Percentiles rank a stretch among this genome's conserved stretches.
phyloP scores from a whole-genome alignment of 1,140 invertebrate species.

The Bombus ignitus region DNA sequence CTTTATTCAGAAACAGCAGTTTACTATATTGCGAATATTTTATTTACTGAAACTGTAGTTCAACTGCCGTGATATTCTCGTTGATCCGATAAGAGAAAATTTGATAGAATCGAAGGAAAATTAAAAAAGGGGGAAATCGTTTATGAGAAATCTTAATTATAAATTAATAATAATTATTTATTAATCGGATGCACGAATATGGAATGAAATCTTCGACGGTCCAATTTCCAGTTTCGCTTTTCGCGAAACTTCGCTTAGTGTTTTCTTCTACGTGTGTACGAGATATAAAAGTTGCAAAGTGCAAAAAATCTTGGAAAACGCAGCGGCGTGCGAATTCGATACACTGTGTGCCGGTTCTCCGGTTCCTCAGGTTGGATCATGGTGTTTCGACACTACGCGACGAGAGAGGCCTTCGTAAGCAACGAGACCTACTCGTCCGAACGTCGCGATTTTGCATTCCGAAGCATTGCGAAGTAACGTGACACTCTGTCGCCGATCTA shows the following conservation, averaged over 20 bases:
- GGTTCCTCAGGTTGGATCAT: background rate
- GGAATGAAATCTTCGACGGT: too few species aligned
- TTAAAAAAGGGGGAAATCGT: too few species aligned
- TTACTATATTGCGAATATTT: background rate
- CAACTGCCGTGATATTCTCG: too few species aligned
- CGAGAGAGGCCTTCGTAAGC: constrained; percentile 34
- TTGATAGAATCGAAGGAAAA: too few species aligned
- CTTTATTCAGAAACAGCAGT: background rate
- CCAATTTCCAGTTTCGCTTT: too few species aligned
- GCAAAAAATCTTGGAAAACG: background rate
- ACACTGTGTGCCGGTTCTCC: constrained; percentile 1
- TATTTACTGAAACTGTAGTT: background rate
- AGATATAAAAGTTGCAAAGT: too few species aligned
- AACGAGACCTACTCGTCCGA: constrained; percentile 22
- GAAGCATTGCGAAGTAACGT: constrained; percentile 49
- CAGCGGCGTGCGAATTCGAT: constrained; percentile 3
- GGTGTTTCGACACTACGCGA: constrained; percentile 39
- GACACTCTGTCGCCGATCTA: constrained; percentile 41
- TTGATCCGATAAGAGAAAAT: too few species aligned
- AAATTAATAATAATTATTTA: too few species aligned
- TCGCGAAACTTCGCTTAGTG: too few species aligned
- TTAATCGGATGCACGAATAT: too few species aligned
- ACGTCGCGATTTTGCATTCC: constrained; percentile 58
- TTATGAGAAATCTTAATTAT: too few species aligned
- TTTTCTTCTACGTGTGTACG: too few species aligned